Evolutionary conservation across 2,888 invertebrate species (phyloP).

Genomic region (Acrobeloides nanus): DNA sequence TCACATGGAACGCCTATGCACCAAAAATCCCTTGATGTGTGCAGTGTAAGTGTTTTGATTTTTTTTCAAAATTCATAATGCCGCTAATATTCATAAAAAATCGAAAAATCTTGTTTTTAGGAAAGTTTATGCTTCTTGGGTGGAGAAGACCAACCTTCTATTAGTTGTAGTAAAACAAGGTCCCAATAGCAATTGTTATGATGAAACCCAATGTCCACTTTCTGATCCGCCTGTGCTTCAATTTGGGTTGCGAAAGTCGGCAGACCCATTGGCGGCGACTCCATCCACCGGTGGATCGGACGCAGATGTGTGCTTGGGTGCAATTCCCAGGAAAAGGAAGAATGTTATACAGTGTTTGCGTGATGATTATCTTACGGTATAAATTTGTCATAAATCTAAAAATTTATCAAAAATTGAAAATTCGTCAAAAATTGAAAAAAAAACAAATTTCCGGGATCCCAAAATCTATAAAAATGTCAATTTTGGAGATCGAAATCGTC

Average conservation of each 20-base stretch:
- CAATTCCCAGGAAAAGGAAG: constrained; percentile 21
- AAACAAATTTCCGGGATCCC: no score
- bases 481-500: no score
- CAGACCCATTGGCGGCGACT: constrained; percentile 12
- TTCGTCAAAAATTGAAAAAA: no score
- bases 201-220: constrained; percentile 38
- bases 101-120: constrained; percentile 22
- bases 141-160: constrained; percentile 45
- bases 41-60: constrained; percentile 39
- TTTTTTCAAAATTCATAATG: neutral
- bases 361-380: constrained; percentile 22
- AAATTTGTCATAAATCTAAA: no score
- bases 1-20: constrained; percentile 42
- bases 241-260: constrained; percentile 30
- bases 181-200: constrained; percentile 38
- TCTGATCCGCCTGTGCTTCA: constrained; percentile 22
- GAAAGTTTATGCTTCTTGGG: constrained; percentile 45
- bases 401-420: no score
- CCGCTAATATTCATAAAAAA: constrained; percentile 9
- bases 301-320: constrained; percentile 17
- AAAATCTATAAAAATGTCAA: no score
- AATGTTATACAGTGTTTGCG: constrained; percentile 26
- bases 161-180: constrained; percentile 44
- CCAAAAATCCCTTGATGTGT: constrained; percentile 37
- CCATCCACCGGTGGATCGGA: no score